Conservation (phyloP, 2,888 invertebrate species). For the Ariolimax columbianus region DNA sequence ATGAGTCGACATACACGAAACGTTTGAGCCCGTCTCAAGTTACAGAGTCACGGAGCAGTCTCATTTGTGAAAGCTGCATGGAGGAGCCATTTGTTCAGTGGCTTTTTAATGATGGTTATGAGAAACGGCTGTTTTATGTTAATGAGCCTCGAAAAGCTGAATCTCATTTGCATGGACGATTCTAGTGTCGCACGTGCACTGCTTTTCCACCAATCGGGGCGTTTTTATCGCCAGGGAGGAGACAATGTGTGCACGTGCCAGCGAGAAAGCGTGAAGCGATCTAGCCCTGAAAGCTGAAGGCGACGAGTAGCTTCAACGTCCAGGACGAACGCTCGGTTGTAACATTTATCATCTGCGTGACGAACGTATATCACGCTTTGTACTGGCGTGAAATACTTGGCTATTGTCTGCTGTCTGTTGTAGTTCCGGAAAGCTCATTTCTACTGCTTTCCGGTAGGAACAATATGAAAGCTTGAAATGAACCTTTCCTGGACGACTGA, state of each 20-base stretch:
- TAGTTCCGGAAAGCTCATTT: not conserved
- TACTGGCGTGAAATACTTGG: conserved; percentile 13
- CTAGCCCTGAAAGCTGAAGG: not conserved
- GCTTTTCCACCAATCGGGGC: conserved; percentile 44
- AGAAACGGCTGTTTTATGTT: conserved; percentile 42
- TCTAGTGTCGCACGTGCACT: conserved; percentile 37
- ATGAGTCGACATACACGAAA: not conserved
- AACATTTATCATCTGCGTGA: conserved; percentile 35
- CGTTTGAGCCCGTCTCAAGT: not conserved
- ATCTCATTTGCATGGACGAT: conserved; percentile 44
- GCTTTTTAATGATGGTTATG: conserved; percentile 33
- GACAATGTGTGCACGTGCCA: conserved; percentile 44
- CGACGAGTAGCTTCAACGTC: not conserved
- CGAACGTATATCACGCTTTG: conserved; percentile 30
- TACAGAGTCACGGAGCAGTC: not conserved
- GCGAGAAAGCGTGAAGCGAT: conserved; percentile 30
- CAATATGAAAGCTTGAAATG: conserved; percentile 14
- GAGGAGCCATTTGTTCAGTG: conserved; percentile 20
- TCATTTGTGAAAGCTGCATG: not conserved
- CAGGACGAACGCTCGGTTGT: conserved; percentile 23
- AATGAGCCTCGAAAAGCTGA: conserved; percentile 33
- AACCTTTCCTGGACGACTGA: not conserved
- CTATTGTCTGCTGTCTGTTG: conserved; percentile 25
- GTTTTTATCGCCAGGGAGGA: conserved; percentile 45
- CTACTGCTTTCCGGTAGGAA: not conserved